Percentiles rank a stretch among this genome's conserved stretches.
Evolutionary conservation across 2,797 vertebrate genomes (phyloP).

Genomic region (Manis pentadactyla): DNA sequence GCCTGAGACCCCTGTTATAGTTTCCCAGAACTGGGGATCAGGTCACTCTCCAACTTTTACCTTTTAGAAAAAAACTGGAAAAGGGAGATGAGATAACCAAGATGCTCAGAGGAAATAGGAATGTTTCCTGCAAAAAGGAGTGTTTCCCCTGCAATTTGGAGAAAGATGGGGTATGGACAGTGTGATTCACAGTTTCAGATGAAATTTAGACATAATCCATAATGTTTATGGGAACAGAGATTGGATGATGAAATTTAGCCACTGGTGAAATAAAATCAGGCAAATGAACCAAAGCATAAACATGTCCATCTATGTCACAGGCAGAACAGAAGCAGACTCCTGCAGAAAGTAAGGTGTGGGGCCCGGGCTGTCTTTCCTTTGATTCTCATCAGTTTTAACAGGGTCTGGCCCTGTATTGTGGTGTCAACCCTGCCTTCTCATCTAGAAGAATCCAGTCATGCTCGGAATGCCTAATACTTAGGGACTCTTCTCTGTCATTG

Average conservation of each 20-base stretch:
- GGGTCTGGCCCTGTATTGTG: background rate
- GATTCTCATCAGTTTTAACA: background rate
- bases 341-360: background rate
- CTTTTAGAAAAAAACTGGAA: slow-evolving; percentile 33
- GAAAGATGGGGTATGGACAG: background rate
- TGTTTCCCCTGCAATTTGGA: fast-evolving
- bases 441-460: background rate
- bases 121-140: background rate
- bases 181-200: slow-evolving; percentile 57
- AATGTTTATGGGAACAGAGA: slow-evolving; percentile 17
- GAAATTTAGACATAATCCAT: background rate
- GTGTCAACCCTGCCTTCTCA: background rate
- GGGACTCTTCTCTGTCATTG: background rate
- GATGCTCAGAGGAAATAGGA: background rate
- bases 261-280: background rate
- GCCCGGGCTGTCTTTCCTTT: background rate
- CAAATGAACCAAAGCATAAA: background rate
- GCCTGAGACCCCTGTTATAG: background rate
- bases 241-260: background rate
- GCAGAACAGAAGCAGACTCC: fast-evolving
- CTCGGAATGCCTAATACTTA: background rate
- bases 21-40: background rate
- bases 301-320: background rate
- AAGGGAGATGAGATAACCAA: background rate
- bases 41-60: background rate